Evolutionary conservation across 64 coral and sea anemone genomes (phyloP).

Genomic region (Stichodactyla helianthus): DNA sequence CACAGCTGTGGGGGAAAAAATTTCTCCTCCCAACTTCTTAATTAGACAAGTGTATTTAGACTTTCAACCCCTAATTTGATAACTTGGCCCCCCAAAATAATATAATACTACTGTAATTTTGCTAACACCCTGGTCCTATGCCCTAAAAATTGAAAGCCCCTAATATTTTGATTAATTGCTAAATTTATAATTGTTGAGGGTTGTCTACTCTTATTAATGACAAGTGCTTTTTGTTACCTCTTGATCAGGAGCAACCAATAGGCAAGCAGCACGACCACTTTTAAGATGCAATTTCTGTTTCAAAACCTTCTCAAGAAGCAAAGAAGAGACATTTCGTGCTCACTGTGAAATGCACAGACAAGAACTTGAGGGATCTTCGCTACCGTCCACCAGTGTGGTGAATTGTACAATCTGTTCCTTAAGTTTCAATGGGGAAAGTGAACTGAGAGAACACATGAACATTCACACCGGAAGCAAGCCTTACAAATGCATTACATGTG

Average conservation of each 20-base stretch:
- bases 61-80: no score
- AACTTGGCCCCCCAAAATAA: no score
- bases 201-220: no score
- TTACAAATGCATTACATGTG: constrained; percentile 71
- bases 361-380: constrained; percentile 1
- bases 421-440: constrained; percentile 46
- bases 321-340: constrained; percentile 54
- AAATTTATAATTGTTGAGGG: no score
- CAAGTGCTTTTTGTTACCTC: not conserved
- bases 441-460: constrained; percentile 89
- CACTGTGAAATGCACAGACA: constrained; percentile 59
- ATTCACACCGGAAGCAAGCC: constrained; percentile 73
- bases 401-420: constrained; percentile 79
- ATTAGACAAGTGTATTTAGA: no score
- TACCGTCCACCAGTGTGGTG: constrained; percentile 12
- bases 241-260: constrained; percentile 6
- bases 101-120: no score
- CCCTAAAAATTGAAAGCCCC: no score
- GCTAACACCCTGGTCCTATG: no score
- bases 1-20: no score
- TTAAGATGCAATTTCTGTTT: constrained; percentile 82
- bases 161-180: no score
- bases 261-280: constrained; percentile 48
- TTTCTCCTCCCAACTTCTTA: no score
- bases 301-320: constrained; percentile 61